These are phyloP conservation scores for Eupithecia exiguata DNA, from an alignment of 2,888 invertebrate species.

Conservation along the genomic window DNA sequence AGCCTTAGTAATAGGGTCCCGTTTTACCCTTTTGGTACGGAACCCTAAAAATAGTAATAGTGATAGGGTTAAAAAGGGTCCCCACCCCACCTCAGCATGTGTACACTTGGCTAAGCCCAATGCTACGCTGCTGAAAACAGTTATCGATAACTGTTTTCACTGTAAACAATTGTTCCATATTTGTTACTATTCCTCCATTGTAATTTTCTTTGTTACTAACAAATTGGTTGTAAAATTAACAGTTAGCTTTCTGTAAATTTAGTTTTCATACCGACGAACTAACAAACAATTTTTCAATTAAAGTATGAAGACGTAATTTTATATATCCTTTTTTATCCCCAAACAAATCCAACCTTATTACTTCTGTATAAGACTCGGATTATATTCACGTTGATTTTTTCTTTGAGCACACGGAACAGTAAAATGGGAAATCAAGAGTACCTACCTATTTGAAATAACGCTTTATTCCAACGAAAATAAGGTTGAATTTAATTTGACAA, in stretches of 20 bases:
- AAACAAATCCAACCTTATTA: not conserved
- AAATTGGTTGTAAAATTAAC: not conserved
- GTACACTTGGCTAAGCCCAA: too few relatives aligned
- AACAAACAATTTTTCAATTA: not conserved
- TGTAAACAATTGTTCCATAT: too few relatives aligned
- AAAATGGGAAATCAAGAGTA: not conserved
- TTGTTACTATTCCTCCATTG: not conserved
- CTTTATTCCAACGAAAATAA: not conserved
- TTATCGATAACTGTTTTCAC: too few relatives aligned
- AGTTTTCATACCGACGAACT: not conserved
- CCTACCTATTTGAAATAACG: not conserved
- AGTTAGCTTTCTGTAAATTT: not conserved
- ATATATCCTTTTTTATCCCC: not conserved
- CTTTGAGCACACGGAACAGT: not conserved
- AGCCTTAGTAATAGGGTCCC: too few relatives aligned
- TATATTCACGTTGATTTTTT: not conserved
- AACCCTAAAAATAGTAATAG: too few relatives aligned
- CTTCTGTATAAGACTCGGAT: not conserved
- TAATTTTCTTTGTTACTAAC: not conserved
- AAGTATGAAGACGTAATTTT: not conserved
- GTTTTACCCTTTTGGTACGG: too few relatives aligned
- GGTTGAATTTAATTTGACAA: constrained; percentile 15
- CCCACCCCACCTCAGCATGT: too few relatives aligned
- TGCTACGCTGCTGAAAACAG: too few relatives aligned
- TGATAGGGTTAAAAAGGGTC: too few relatives aligned